These are phyloP conservation scores for Petrocephalus zakoni DNA, from an alignment of 2,113 vertebrate genomes.

Conservation along the genomic window DNA sequence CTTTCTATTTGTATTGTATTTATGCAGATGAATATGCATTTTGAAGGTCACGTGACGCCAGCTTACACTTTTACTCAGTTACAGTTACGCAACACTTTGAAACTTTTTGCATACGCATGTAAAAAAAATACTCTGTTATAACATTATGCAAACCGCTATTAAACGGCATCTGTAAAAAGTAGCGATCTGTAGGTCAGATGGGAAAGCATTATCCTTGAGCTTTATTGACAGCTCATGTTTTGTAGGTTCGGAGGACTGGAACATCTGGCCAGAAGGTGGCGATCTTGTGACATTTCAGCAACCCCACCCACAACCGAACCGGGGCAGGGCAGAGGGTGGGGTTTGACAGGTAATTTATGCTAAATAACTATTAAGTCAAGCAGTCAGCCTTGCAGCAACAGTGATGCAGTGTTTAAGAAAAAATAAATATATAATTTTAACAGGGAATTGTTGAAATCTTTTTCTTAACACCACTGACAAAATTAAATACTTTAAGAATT, in stretches of 20 bases:
- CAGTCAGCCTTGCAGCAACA: background rate
- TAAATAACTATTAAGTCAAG: background rate
- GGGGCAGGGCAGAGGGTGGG: conserved; percentile 36
- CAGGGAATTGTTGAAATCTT: background rate
- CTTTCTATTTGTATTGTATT: conserved; percentile 17
- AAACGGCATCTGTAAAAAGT: background rate
- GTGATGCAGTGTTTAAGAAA: background rate
- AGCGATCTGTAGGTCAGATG: background rate
- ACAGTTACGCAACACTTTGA: background rate
- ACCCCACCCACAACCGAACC: conserved; percentile 63
- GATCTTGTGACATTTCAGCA: conserved; percentile 65
- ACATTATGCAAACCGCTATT: background rate
- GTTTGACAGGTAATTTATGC: background rate
- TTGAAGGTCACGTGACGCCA: background rate
- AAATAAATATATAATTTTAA: background rate
- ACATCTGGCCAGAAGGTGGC: conserved; percentile 76
- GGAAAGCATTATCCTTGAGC: background rate
- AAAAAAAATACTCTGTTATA: background rate
- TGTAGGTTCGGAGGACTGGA: conserved; percentile 54
- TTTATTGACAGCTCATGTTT: conserved; percentile 32
- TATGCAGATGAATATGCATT: background rate
- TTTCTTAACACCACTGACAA: background rate
- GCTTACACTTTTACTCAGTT: background rate
- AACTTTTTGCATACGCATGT: background rate
- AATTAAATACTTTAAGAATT: background rate